Conservation (phyloP, 2,113 vertebrate species). For the Dasypus novemcinctus region DNA sequence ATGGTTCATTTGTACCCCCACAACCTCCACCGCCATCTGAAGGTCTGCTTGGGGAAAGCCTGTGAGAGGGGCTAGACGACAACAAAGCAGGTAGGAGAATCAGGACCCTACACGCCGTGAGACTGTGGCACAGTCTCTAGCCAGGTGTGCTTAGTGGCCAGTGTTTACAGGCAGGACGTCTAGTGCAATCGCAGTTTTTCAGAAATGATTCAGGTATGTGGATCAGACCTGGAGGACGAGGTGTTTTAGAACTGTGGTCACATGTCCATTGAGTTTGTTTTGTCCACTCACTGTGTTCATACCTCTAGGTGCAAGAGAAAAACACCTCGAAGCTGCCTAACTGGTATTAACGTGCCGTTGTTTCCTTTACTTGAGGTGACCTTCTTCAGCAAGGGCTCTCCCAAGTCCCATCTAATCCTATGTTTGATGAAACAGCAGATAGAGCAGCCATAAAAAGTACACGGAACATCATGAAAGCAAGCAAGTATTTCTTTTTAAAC, state of each 20-base stretch:
- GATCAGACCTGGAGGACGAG: not conserved
- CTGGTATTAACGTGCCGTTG: not conserved
- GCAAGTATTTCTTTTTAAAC: constrained; percentile 24
- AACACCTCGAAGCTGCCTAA: not conserved
- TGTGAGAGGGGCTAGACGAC: not conserved
- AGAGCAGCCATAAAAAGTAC: not conserved
- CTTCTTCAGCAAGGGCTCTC: not conserved
- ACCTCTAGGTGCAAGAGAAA: not conserved
- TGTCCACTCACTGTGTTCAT: not conserved
- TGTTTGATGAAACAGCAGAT: not conserved
- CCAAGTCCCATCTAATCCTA: rapidly evolving
- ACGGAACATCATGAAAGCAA: not conserved
- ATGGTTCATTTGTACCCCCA: not conserved
- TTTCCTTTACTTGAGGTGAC: constrained; percentile 51
- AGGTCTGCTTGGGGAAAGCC: not conserved
- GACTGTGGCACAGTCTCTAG: not conserved
- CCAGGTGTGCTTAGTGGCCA: not conserved
- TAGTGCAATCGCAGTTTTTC: not conserved
- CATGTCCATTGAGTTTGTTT: not conserved
- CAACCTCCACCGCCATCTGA: not conserved
- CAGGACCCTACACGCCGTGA: not conserved
- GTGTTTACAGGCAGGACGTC: not conserved
- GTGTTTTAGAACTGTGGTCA: not conserved
- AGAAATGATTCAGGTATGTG: not conserved
- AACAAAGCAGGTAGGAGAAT: not conserved